These are phyloP conservation scores for Ennomos quercinarius DNA, from an alignment of 2,888 invertebrate genomes.

Conservation along the genomic window DNA sequence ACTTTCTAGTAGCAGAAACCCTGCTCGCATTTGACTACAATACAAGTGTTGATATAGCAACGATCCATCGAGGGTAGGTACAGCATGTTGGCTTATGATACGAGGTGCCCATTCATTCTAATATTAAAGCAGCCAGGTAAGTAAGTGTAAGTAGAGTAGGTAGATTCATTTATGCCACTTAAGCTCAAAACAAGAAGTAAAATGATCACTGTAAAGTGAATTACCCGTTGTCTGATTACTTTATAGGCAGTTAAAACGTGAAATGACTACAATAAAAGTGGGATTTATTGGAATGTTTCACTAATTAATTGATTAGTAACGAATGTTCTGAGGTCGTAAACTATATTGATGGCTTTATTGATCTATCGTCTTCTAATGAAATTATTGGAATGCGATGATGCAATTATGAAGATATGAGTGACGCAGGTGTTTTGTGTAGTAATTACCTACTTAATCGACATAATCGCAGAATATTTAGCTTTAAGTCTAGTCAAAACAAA, in stretches of 20 bases:
- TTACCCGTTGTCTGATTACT: constrained; percentile 25
- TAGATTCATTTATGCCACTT: background rate
- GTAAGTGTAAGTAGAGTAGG: no score
- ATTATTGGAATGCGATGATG: constrained; percentile 4
- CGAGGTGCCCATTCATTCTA: no score
- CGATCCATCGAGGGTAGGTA: background rate
- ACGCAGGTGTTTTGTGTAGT: no score
- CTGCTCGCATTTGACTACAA: no score
- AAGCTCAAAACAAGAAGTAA: background rate
- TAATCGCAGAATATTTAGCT: no score
- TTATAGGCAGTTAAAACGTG: constrained; percentile 35
- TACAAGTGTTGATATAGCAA: no score
- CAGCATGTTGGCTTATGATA: background rate
- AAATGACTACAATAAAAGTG: constrained; percentile 39
- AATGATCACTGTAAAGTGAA: constrained; percentile 12
- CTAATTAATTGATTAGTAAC: constrained; percentile 40
- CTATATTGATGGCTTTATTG: constrained; percentile 28
- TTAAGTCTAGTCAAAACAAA: no score
- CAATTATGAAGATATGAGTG: background rate
- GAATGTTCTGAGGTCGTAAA: constrained; percentile 35
- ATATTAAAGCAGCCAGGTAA: background rate
- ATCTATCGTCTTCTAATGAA: constrained; percentile 8
- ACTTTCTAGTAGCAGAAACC: no score
- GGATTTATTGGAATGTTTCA: constrained; percentile 33
- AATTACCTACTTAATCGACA: no score